These are phyloP conservation scores for Liasis olivaceus DNA, from an alignment of 2,797 vertebrate genomes.

Conservation along the genomic window DNA sequence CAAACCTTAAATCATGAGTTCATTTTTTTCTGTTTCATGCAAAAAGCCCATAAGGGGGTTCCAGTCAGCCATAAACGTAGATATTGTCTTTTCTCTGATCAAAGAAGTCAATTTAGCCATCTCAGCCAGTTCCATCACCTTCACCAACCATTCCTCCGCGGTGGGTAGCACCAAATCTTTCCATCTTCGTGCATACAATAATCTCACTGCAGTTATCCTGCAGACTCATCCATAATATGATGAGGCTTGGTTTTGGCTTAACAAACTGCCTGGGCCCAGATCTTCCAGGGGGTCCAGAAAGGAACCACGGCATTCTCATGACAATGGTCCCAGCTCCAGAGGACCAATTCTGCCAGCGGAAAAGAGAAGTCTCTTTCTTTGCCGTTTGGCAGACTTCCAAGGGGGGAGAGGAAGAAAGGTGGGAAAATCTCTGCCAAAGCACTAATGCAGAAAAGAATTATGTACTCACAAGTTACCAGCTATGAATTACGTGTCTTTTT, in stretches of 20 bases:
- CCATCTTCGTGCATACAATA: too few species aligned
- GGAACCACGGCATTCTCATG: background rate
- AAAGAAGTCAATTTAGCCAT: too few species aligned
- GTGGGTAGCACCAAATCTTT: too few species aligned
- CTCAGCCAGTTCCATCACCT: too few species aligned
- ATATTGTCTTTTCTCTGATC: too few species aligned
- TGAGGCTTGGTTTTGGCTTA: background rate
- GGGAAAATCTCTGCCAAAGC: conserved; percentile 45
- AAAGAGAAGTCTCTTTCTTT: conserved; percentile 41
- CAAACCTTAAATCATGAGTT: too few species aligned
- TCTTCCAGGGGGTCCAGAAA: background rate
- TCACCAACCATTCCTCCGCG: too few species aligned
- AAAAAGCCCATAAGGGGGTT: too few species aligned
- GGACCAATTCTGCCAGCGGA: background rate
- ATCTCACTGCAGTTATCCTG: too few species aligned
- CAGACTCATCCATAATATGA: background rate
- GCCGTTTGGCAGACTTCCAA: conserved; percentile 39
- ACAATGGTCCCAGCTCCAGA: background rate
- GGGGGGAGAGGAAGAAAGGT: background rate
- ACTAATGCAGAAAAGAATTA: conserved; percentile 41
- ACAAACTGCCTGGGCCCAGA: background rate
- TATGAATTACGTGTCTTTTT: conserved; percentile 45
- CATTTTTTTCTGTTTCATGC: too few species aligned
- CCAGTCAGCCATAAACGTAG: too few species aligned
- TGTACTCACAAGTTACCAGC: conserved; percentile 29